Conservation (phyloP, 2,888 invertebrate species). For the Desoria tigrina region DNA sequence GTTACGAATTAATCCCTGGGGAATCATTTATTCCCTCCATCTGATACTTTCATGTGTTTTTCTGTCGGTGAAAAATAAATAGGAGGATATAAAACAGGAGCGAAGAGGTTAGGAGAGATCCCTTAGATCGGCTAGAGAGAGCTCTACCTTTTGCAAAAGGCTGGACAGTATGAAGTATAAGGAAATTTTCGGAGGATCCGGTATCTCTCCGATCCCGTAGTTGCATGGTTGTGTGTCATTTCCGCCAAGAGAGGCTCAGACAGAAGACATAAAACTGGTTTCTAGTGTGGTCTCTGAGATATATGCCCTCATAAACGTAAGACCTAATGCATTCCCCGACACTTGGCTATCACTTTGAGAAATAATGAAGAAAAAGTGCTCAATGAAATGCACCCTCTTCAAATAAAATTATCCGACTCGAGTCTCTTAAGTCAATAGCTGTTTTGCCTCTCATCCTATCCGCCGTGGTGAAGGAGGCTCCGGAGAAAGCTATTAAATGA, state of each 20-base stretch:
- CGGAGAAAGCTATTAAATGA: not conserved
- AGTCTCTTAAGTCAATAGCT: slow-evolving; percentile 6
- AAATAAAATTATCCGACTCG: slow-evolving; percentile 20
- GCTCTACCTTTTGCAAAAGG: no score
- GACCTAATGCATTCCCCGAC: slow-evolving; percentile 22
- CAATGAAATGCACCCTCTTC: slow-evolving; percentile 21
- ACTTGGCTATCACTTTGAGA: slow-evolving; percentile 23
- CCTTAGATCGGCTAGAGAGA: no score
- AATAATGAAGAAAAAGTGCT: slow-evolving; percentile 16
- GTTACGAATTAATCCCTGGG: slow-evolving; percentile 19
- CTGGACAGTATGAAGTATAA: no score
- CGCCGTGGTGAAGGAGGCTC: not conserved
- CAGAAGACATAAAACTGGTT: slow-evolving; percentile 17
- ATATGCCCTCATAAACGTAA: slow-evolving; percentile 23
- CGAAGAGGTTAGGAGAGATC: no score
- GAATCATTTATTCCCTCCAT: slow-evolving; percentile 15
- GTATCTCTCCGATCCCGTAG: no score
- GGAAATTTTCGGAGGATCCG: no score
- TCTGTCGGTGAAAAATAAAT: slow-evolving; percentile 13
- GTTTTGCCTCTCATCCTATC: not conserved
- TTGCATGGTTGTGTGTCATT: slow-evolving; percentile 21
- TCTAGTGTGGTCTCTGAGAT: slow-evolving; percentile 15
- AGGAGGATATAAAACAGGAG: slow-evolving; percentile 9
- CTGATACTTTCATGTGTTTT: slow-evolving; percentile 18
- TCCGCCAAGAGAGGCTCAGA: slow-evolving; percentile 8